phyloP scores from a whole-genome alignment of 2,113 vertebrate species.

The Turnix velox region DNA sequence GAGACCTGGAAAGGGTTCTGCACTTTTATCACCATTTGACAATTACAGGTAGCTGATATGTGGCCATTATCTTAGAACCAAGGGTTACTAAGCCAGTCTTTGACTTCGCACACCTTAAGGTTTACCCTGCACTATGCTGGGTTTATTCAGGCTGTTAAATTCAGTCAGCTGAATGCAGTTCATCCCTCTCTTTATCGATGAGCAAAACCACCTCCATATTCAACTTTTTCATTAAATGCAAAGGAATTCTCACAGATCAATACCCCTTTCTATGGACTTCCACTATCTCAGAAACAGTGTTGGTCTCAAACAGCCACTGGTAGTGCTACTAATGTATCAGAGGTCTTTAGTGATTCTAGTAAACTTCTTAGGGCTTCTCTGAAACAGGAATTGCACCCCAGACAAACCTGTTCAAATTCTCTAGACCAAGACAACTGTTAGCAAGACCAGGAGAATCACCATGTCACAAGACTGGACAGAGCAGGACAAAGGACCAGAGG shows the following conservation, averaged over 20 bases:
- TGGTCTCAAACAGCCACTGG: neutral
- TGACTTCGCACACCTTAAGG: neutral
- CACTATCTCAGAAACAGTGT: neutral
- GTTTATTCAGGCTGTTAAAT: neutral
- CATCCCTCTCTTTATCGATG: neutral
- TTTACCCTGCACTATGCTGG: neutral
- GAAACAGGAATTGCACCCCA: neutral
- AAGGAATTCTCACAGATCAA: neutral
- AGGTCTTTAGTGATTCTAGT: neutral
- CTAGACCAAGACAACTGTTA: neutral
- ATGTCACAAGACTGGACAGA: neutral
- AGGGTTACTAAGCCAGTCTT: neutral
- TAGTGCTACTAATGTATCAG: neutral
- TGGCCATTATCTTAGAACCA: neutral
- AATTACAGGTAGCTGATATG: neutral
- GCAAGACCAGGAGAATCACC: neutral
- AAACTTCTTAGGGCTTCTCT: neutral
- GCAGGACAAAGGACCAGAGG: neutral
- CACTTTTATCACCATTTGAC: neutral
- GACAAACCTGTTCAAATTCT: neutral
- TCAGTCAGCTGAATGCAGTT: neutral
- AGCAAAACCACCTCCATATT: neutral
- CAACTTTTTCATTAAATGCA: neutral
- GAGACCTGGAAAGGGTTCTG: neutral
- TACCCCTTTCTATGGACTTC: neutral